Evolutionary conservation across 2,888 invertebrate genomes (phyloP).

Genomic region (Cataglyphis livida): DNA sequence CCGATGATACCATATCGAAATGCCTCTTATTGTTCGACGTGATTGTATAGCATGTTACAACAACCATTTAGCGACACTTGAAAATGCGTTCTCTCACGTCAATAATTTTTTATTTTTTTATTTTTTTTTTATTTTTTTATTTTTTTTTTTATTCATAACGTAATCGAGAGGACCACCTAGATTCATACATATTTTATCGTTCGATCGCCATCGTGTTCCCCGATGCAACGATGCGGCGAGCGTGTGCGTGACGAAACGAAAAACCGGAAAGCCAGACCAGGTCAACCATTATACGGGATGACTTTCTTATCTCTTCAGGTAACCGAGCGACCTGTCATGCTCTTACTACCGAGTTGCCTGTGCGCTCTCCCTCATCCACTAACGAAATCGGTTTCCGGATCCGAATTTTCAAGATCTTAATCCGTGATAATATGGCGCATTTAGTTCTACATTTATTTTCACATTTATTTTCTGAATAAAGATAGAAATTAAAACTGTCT

Average conservation of each 20-base stretch:
- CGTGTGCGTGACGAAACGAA: slow-evolving; percentile 49
- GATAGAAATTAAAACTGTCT: background rate
- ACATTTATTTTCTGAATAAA: slow-evolving; percentile 37
- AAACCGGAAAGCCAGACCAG: slow-evolving; percentile 56
- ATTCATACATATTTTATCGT: background rate
- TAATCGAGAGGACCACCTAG: background rate
- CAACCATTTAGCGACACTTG: slow-evolving; percentile 29
- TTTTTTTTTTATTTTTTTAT: background rate
- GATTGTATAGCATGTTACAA: slow-evolving; percentile 8
- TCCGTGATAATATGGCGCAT: slow-evolving; percentile 79
- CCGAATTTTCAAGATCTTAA: slow-evolving; percentile 78
- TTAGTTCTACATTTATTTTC: slow-evolving; percentile 80
- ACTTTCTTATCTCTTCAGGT: slow-evolving; percentile 80
- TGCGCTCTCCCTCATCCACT: slow-evolving; percentile 17
- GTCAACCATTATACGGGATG: slow-evolving; percentile 79
- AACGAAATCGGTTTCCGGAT: slow-evolving; percentile 46
- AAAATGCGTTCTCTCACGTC: background rate
- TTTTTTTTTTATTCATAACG: background rate
- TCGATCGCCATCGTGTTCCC: slow-evolving; percentile 25
- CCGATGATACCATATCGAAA: slow-evolving; percentile 71
- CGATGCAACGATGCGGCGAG: slow-evolving; percentile 22
- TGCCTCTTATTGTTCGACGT: slow-evolving; percentile 26
- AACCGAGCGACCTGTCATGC: slow-evolving; percentile 81
- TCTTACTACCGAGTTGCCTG: slow-evolving; percentile 79
- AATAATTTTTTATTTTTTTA: background rate